phyloP scores from a whole-genome alignment of 2,113 vertebrate species.

The Mastomys coucha region DNA sequence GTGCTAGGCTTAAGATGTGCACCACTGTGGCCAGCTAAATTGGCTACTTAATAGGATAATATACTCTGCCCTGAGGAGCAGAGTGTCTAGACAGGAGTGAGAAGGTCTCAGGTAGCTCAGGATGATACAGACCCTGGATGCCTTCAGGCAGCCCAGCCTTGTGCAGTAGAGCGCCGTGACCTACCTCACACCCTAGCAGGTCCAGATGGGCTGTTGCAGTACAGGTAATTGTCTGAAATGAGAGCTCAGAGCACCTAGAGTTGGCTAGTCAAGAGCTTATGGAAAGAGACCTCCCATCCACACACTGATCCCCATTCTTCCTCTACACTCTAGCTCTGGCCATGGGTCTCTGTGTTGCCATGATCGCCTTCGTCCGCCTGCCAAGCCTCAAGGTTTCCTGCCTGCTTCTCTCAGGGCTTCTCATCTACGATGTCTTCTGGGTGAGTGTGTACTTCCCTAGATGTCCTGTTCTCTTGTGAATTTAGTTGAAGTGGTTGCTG shows the following conservation, averaged over 20 bases:
- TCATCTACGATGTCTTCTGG: slow-evolving; percentile 99
- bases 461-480: slow-evolving; percentile 38
- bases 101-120: accelerated
- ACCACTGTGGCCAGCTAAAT: neutral
- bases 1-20: neutral
- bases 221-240: neutral
- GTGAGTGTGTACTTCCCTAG: slow-evolving; percentile 88
- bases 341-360: slow-evolving; percentile 99
- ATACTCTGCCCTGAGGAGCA: neutral
- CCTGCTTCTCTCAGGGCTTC: slow-evolving; percentile 97
- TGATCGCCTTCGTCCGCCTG: slow-evolving; percentile 99
- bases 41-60: neutral
- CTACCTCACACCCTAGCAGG: neutral
- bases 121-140: no score
- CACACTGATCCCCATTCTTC: neutral
- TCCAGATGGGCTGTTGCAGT: neutral
- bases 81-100: neutral
- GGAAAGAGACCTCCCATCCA: no score
- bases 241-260: neutral
- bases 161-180: neutral
- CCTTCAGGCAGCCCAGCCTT: neutral
- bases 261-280: neutral
- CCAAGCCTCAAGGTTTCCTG: slow-evolving; percentile 99
- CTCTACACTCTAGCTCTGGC: slow-evolving; percentile 92
- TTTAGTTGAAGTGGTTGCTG: slow-evolving; percentile 28